Evolutionary conservation across 1,140 invertebrate genomes (phyloP), one percentile per base, ranked within the genome.

Genomic region (Pseudomyrmex gracilis): DNA sequence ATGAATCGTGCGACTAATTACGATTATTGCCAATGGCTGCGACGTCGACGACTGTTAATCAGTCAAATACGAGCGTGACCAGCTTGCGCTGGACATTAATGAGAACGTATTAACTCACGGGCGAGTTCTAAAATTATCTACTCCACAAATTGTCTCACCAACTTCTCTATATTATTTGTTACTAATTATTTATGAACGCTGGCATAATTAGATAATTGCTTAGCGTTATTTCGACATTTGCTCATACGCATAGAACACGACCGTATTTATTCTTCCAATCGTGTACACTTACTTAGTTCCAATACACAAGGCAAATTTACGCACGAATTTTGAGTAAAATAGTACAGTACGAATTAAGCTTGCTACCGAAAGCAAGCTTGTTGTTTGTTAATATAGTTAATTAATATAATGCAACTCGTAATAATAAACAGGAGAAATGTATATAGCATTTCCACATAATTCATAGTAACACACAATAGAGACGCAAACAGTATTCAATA

Each of bases 41-140:
- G 66, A 78, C 82, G 57, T 76, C 82, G 47, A 70, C 83, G 83
- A 70, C 60, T 66, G 73, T 78, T 83, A 83, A 83, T 83, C 61
- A 77, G 60, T 49, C 20, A 67, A 55, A 58, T 22, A 53, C 82
- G 71, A 60, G 10, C 51, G 17, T 20, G 20, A 83, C 20, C 73
- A 47, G 66, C 55, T 83, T 83, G 73, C 53, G 47, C 47, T 51
- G n/a, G 55, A 83, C 60, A 49, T 64, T 83, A 83, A 83, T 76
- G 61, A 71, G 55, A 86, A 71, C 45, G 66, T 68, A 78, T 58
- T 80, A 80, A 80, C 76, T 80, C 43, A 55, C 55, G 71, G 43
- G 66, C 53, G 5, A 70, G 58, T 71, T 20, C 76, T 45, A 3
- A 80, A 80, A 80, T 80, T 80, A 80, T 80, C 76, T 80, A 80